Base-by-base conservation (phyloP, 2,888 invertebrate species). In the Watsonalla binaria region DNA sequence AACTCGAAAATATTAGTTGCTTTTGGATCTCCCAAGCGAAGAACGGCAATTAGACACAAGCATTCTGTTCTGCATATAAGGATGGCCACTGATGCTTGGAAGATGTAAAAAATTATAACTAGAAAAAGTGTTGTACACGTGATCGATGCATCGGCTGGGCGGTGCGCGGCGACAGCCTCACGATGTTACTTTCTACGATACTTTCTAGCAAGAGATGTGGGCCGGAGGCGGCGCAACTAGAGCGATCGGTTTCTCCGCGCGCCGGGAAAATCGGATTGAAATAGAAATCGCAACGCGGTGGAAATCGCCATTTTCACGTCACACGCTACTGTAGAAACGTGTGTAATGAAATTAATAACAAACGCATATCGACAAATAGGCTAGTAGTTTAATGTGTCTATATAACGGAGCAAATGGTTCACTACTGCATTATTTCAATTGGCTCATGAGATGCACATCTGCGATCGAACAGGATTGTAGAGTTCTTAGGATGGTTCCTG, bases 141-240 rank as follows among this genome's bases (percentile, higher is more conserved):
- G 85, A 86, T 86, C 78, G 79, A 81, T 80, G 84, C 82, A 84
- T 82, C 80, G 76, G 70, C 78, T 74, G 81, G 75, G 74, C 80
- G 81, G 76, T 74, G 81, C 74, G 74, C 80, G 81, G 76, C 83
- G 84, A 83, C 80, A 76, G 78, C 72, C 74, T 78, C 74, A 74
- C 84, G 83, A 85, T 89, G 83, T 90, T 90, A 90, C 90, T 90
- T 90, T 90, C 90, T 88, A 90, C 81, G 74, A 87, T 85, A 90
- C 90, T 90, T 90, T 90, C 90, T 90, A 90, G 88, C 83, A 80
- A 86, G 86, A 88, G 89, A 90, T 90, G 87, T 90, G 87, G 89
- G 88, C 83, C 88, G 84, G 70, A 72, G 82, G 72, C 77, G 73
- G 78, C 82, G 83, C 86, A 88, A 90, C 86, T 89, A 74, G 90